Evolutionary conservation across 92 coral and sea anemone species (phyloP).

Genomic region (Desmophyllum pertusum): DNA sequence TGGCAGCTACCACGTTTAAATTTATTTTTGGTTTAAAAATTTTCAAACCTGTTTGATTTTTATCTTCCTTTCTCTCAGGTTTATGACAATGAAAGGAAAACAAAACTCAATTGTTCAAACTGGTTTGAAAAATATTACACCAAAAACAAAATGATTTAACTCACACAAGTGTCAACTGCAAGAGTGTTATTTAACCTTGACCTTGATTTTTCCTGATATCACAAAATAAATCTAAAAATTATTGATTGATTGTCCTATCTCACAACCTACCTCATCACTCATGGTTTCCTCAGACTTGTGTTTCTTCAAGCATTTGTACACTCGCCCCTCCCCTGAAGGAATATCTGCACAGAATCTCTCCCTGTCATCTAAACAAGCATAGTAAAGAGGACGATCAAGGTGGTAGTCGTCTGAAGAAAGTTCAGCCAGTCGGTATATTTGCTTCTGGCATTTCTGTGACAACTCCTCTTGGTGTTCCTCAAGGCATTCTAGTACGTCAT

Average conservation of each 20-base stretch:
- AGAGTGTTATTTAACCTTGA: too few species aligned
- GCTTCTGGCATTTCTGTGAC: slow-evolving; percentile 58
- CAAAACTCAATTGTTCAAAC: too few species aligned
- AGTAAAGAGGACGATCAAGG: slow-evolving; percentile 85
- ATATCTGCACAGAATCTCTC: slow-evolving; percentile 80
- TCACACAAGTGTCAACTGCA: too few species aligned
- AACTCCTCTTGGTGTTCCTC: slow-evolving; percentile 75
- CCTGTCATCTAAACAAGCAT: slow-evolving; percentile 94
- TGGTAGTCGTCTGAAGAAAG: slow-evolving; percentile 94
- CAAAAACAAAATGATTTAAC: too few species aligned
- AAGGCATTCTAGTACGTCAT: slow-evolving; percentile 79
- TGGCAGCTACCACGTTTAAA: too few species aligned
- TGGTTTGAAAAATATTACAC: too few species aligned
- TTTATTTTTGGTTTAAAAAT: too few species aligned
- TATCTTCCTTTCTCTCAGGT: too few species aligned
- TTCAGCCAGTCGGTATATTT: slow-evolving; percentile 84
- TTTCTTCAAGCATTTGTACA: slow-evolving; percentile 81
- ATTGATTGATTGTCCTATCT: neutral
- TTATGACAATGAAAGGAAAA: too few species aligned
- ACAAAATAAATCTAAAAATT: too few species aligned
- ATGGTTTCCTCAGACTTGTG: slow-evolving; percentile 79
- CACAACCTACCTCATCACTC: slow-evolving; percentile 78
- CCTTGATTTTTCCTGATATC: too few species aligned
- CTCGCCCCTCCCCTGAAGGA: slow-evolving; percentile 89
- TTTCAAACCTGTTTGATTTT: too few species aligned